A percentile compares a stretch with the other conserved stretches of the same genome.
phyloP scores from a whole-genome alignment of 2,888 invertebrate species.

The Formica aserva region DNA sequence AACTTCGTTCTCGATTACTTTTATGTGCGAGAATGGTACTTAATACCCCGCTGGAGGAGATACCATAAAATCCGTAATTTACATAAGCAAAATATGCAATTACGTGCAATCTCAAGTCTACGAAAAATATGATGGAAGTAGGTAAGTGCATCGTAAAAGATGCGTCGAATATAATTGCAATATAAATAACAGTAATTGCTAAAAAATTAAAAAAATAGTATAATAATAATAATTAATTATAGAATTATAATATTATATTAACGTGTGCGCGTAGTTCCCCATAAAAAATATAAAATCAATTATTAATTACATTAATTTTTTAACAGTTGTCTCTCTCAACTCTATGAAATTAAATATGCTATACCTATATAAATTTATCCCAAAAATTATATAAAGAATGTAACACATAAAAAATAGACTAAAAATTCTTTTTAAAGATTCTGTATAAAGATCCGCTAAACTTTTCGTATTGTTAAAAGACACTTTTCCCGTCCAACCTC shows the following conservation, averaged over 20 bases:
- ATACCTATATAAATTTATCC: background rate
- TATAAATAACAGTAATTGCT: conserved; percentile 7
- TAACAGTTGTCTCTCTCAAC: background rate
- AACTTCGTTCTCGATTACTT: conserved; percentile 16
- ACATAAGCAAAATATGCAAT: conserved; percentile 22
- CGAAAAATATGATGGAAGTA: background rate
- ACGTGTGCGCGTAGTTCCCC: too few relatives aligned
- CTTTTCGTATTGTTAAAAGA: background rate
- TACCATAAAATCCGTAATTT: conserved; percentile 33
- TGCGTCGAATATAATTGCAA: background rate
- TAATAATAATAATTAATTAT: background rate
- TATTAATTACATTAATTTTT: background rate
- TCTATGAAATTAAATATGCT: background rate
- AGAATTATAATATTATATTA: background rate
- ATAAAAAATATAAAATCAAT: background rate
- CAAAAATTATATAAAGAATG: background rate
- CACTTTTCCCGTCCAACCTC: background rate
- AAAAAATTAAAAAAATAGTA: background rate
- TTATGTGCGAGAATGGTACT: conserved; percentile 29
- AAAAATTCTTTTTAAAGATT: background rate
- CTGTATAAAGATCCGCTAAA: background rate
- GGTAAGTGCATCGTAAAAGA: background rate
- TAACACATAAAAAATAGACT: background rate
- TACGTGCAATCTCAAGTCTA: conserved; percentile 20
- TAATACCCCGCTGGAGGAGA: conserved; percentile 19